Evolutionary conservation across 2,113 vertebrate species (phyloP).

Genomic region (Ginglymostoma cirratum): DNA sequence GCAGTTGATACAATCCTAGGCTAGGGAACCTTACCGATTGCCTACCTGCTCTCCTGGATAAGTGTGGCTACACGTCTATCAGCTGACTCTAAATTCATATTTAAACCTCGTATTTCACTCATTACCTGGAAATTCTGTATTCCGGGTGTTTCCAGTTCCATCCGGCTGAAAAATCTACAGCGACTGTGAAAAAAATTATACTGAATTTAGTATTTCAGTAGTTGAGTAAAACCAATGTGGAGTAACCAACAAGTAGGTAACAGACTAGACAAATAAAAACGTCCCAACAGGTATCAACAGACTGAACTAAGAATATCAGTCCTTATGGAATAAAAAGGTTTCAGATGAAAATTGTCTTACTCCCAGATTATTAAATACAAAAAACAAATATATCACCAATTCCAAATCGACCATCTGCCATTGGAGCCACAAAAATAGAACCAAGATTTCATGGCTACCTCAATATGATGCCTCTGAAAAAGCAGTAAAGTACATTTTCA

Average conservation of each 20-base stretch:
- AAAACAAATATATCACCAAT: not conserved
- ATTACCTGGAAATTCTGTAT: slow-evolving; percentile 77
- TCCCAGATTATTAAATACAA: not conserved
- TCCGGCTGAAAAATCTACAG: slow-evolving; percentile 51
- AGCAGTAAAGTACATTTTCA: not conserved
- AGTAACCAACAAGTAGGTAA: not conserved
- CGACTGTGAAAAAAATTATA: slow-evolving; percentile 55
- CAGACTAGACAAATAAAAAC: not conserved
- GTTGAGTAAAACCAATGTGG: not conserved
- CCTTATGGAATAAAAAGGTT: not conserved
- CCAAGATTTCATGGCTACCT: not conserved
- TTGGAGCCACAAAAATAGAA: not conserved
- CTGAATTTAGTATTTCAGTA: not conserved
- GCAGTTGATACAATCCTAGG: too few relatives aligned
- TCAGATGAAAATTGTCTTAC: not conserved
- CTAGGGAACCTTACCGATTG: too few relatives aligned
- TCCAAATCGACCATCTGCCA: not conserved
- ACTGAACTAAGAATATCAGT: too few relatives aligned
- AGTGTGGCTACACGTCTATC: too few relatives aligned
- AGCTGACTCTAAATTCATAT: not conserved
- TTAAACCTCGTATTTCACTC: not conserved
- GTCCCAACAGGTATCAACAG: not conserved
- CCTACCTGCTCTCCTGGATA: too few relatives aligned
- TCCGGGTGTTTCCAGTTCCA: slow-evolving; percentile 54
- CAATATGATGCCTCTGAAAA: not conserved